These are phyloP conservation scores for Apteryx owenii DNA, from an alignment of 2,113 vertebrate genomes.

Conservation along the genomic window DNA sequence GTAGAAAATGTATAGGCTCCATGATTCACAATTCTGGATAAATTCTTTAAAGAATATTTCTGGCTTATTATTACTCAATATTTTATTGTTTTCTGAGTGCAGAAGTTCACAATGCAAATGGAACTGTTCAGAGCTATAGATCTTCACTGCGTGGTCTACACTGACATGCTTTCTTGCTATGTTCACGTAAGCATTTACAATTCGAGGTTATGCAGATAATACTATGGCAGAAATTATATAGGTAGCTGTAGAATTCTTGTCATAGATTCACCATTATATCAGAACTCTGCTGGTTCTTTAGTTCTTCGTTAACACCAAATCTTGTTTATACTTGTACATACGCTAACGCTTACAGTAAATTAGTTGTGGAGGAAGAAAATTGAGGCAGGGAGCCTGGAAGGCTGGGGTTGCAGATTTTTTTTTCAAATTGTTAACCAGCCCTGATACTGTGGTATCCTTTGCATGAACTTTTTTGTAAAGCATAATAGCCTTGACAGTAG, in stretches of 20 bases:
- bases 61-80: neutral
- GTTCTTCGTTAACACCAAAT: neutral
- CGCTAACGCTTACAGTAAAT: fast-evolving
- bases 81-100: neutral
- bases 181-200: neutral
- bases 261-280: fast-evolving
- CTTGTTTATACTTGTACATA: fast-evolving
- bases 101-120: neutral
- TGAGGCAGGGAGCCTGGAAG: neutral
- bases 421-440: fast-evolving
- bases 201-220: neutral
- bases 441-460: neutral
- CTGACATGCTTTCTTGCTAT: neutral
- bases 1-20: neutral
- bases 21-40: neutral
- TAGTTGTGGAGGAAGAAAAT: neutral
- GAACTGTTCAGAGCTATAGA: neutral
- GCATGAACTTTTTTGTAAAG: fast-evolving
- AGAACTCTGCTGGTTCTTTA: neutral
- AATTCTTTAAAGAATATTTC: neutral
- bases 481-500: fast-evolving
- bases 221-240: neutral
- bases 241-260: neutral
- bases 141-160: neutral
- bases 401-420: fast-evolving